Conservation (phyloP, 2,888 invertebrate genomes). For the Epicampocera succincta region DNA sequence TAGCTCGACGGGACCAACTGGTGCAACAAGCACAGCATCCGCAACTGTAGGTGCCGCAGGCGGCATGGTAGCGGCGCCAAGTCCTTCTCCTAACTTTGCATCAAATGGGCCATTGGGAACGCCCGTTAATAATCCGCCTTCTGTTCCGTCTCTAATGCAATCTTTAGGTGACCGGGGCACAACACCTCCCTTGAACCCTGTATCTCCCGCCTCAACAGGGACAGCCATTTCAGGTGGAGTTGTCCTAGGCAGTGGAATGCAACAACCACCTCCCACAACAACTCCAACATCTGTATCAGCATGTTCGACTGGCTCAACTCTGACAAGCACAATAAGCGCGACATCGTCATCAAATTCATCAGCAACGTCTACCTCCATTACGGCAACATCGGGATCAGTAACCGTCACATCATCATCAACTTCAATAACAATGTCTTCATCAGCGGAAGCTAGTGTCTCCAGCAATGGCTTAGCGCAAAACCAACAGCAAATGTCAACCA, state of each 20-base stretch:
- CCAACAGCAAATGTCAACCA: conserved; percentile 73
- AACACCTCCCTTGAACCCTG: conserved; percentile 82
- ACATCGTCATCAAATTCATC: conserved; percentile 31
- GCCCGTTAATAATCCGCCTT: conserved; percentile 84
- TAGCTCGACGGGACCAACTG: conserved; percentile 68
- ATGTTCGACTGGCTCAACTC: conserved; percentile 54
- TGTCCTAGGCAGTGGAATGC: conserved; percentile 74
- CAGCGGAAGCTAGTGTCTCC: conserved; percentile 59
- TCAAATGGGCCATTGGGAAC: conserved; percentile 83
- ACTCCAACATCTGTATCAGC: conserved; percentile 60
- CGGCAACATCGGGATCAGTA: conserved; percentile 44
- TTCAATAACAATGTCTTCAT: conserved; percentile 42
- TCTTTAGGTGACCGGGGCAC: conserved; percentile 82
- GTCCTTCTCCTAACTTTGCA: conserved; percentile 81
- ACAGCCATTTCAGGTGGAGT: conserved; percentile 74
- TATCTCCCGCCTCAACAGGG: conserved; percentile 76
- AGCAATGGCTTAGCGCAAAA: conserved; percentile 64
- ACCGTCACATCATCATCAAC: conserved; percentile 52
- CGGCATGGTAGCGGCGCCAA: conserved; percentile 82
- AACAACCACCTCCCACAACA: conserved; percentile 38
- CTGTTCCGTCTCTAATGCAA: conserved; percentile 83
- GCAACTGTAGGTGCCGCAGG: conserved; percentile 61
- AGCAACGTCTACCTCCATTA: conserved; percentile 56
- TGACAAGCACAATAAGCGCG: conserved; percentile 56
- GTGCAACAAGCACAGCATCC: conserved; percentile 61